Evolutionary conservation across 2,888 invertebrate genomes (phyloP).

Genomic region (Lomographa bimaculata): DNA sequence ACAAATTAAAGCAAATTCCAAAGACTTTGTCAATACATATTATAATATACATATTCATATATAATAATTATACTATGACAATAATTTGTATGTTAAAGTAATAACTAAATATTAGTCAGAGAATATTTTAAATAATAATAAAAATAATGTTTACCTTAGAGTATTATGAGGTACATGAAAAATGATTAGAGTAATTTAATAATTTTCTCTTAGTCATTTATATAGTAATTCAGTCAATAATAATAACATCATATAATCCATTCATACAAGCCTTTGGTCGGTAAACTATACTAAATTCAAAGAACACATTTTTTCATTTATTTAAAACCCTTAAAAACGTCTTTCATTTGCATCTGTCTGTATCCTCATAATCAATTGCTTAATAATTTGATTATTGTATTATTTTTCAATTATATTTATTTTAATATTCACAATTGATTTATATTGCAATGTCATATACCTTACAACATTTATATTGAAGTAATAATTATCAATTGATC

Average conservation of each 20-base stretch:
- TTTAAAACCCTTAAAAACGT: too few relatives aligned
- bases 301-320: too few relatives aligned
- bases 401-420: too few relatives aligned
- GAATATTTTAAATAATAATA: slow-evolving; percentile 5
- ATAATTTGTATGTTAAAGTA: slow-evolving; percentile 26
- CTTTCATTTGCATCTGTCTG: too few relatives aligned
- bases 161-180: slow-evolving; percentile 62
- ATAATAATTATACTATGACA: slow-evolving; percentile 44
- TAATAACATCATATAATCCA: slow-evolving; percentile 27
- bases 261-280: slow-evolving; percentile 36
- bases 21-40: slow-evolving; percentile 46
- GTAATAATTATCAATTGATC: too few relatives aligned
- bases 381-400: too few relatives aligned
- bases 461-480: too few relatives aligned
- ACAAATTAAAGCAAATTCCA: slow-evolving; percentile 74
- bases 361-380: too few relatives aligned
- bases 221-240: too few relatives aligned
- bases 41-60: neutral
- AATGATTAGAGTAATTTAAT: slow-evolving; percentile 39
- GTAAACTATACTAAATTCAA: slow-evolving; percentile 27
- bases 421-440: neutral
- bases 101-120: slow-evolving; percentile 28
- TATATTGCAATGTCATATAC: too few relatives aligned
- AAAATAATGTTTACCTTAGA: slow-evolving; percentile 32
- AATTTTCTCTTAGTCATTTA: slow-evolving; percentile 28